Percentiles rank a stretch among this genome's conserved stretches.
phyloP scores from a whole-genome alignment of 2,113 vertebrate genomes.

The Paradisaea rubra region DNA sequence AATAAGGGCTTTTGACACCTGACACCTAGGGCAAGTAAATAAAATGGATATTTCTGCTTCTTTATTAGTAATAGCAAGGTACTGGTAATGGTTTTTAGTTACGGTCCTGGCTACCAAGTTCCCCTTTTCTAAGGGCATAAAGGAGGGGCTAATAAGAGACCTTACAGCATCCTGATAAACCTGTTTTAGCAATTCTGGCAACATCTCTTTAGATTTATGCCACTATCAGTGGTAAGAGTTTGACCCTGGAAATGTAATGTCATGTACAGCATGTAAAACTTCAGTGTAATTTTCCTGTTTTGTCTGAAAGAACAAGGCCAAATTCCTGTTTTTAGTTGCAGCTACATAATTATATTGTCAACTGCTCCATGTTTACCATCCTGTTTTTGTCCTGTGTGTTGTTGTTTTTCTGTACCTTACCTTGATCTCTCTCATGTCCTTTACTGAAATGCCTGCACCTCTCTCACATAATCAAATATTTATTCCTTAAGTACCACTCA shows the following conservation, averaged over 20 bases:
- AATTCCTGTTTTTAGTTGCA: not conserved
- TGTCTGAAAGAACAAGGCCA: not conserved
- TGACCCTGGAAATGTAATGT: not conserved
- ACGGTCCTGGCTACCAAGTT: not conserved
- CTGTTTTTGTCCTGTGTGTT: not conserved
- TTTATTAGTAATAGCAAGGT: not conserved
- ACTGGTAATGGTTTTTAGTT: not conserved
- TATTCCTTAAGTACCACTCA: not conserved
- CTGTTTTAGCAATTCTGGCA: not conserved
- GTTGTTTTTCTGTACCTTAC: not conserved
- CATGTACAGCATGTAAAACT: not conserved
- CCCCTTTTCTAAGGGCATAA: not conserved
- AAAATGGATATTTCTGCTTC: not conserved
- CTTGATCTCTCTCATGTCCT: not conserved
- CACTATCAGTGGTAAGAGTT: not conserved
- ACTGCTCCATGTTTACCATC: not conserved
- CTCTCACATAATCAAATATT: not conserved
- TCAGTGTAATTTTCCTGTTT: not conserved
- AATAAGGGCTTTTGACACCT: not conserved
- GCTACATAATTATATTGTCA: not conserved
- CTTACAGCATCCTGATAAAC: not conserved
- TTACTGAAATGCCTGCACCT: not conserved
- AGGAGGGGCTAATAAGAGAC: not conserved
- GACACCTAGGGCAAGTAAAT: not conserved
- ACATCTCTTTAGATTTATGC: not conserved